Conservation (phyloP, 1,140 invertebrate genomes). For the Lepidotrigona ventralis region DNA sequence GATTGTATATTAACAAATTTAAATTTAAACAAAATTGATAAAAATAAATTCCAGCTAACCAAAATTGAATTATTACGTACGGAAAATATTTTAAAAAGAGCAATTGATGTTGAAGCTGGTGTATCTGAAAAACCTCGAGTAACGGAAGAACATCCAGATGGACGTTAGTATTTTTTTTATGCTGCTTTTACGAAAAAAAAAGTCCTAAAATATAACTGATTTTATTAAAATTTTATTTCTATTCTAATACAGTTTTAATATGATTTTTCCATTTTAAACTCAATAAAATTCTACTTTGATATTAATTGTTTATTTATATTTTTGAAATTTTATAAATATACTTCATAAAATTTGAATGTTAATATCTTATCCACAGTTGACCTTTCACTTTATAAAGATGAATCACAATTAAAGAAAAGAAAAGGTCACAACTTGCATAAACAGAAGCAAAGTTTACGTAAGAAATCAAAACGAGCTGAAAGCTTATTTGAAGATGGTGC, state of each 20-base stretch:
- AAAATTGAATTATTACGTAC: conserved; percentile 87
- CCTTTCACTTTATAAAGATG: conserved; percentile 88
- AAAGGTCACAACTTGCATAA: conserved; percentile 71
- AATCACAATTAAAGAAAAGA: conserved; percentile 88
- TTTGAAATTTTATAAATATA: background rate
- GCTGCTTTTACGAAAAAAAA: background rate
- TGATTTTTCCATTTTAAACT: background rate
- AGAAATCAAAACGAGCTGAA: conserved; percentile 61
- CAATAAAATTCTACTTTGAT: background rate
- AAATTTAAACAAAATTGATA: conserved; percentile 87
- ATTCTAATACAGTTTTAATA: background rate
- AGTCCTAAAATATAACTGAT: background rate
- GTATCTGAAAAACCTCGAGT: conserved; percentile 83
- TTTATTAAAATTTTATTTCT: background rate
- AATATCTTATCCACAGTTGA: conserved; percentile 83
- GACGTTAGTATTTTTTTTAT: conserved; percentile 83
- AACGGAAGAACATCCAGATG: conserved; percentile 92
- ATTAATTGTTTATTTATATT: conserved; percentile 25
- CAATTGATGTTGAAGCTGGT: conserved; percentile 90
- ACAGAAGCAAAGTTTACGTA: conserved; percentile 71
- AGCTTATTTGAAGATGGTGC: conserved; percentile 60
- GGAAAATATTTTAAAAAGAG: conserved; percentile 91
- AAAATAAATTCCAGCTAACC: conserved; percentile 86
- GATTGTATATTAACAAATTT: conserved; percentile 94
- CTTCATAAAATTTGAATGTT: conserved; percentile 19